Evolutionary conservation across 2,113 vertebrate genomes (phyloP).

Genomic region (Phoenicopterus ruber): DNA sequence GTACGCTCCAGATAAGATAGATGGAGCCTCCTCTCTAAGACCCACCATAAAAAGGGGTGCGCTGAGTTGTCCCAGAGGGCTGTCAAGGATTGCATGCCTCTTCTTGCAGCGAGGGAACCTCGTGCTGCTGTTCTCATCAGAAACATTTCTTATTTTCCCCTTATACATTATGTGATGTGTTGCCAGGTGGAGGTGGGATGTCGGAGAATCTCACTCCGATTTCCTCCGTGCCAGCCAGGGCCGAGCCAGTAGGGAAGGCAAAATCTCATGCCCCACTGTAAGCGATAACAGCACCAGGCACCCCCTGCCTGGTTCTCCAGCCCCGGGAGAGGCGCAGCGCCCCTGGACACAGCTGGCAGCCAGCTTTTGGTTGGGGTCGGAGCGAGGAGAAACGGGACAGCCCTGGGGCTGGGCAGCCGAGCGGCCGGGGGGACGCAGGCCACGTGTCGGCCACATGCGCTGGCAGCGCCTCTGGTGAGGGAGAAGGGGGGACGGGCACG

Average conservation of each 20-base stretch:
- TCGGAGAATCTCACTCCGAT: not conserved
- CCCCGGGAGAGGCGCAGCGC: not conserved
- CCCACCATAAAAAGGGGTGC: not conserved
- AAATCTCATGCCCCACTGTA: not conserved
- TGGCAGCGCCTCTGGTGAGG: not conserved
- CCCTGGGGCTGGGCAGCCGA: not conserved
- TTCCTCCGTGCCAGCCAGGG: not conserved
- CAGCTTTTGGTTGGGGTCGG: not conserved
- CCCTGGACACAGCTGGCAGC: not conserved
- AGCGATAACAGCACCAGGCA: fast-evolving
- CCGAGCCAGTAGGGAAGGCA: not conserved
- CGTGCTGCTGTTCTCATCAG: not conserved
- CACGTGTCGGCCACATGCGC: fast-evolving
- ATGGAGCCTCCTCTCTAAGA: not conserved
- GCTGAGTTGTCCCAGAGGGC: not conserved
- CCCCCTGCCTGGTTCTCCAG: not conserved
- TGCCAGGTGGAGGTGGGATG: not conserved
- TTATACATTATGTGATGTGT: fast-evolving
- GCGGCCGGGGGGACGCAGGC: not conserved
- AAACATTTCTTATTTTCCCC: not conserved
- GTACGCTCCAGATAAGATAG: not conserved
- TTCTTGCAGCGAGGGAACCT: not conserved
- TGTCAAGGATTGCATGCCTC: fast-evolving
- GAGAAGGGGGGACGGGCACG: not conserved
- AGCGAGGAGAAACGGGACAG: not conserved